Evolutionary conservation across 2,797 vertebrate genomes (phyloP).

Genomic region (Phoeniculus purpureus): DNA sequence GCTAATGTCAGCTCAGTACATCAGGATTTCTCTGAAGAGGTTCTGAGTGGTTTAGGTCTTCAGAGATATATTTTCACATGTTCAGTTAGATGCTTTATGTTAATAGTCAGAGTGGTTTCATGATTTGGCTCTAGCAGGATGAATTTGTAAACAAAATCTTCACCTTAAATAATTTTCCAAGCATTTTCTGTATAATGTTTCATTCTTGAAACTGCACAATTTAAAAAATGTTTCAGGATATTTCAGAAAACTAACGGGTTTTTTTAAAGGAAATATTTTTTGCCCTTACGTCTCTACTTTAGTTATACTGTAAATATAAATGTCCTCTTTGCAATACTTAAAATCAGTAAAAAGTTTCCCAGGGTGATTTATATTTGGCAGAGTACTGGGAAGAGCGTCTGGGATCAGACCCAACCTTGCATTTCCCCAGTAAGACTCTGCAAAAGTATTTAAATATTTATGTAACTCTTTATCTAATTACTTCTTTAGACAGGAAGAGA

Average conservation of each 20-base stretch:
- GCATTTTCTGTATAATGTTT: neutral
- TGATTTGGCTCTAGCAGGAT: neutral
- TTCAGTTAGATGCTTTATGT: neutral
- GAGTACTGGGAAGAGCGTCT: constrained; percentile 37
- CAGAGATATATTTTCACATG: neutral
- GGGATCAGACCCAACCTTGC: neutral
- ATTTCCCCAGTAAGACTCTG: constrained; percentile 23
- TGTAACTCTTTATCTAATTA: constrained; percentile 43
- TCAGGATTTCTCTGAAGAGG: neutral
- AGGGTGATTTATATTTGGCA: constrained; percentile 37
- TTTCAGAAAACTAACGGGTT: neutral
- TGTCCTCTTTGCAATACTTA: neutral
- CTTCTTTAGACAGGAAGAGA: constrained; percentile 50
- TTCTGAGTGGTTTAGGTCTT: neutral
- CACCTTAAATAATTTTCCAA: neutral
- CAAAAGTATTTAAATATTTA: constrained; percentile 61
- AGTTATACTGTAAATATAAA: constrained; percentile 20
- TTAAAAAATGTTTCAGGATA: neutral
- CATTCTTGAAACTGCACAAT: neutral
- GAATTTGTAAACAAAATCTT: neutral
- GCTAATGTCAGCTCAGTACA: neutral
- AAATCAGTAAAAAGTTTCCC: constrained; percentile 45
- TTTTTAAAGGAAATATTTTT: neutral
- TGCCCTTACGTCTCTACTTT: neutral
- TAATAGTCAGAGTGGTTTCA: neutral